Evolutionary conservation across 2,113 vertebrate genomes (phyloP), one percentile per base, ranked within the genome.

Genomic region (Hiodon tergisus): DNA sequence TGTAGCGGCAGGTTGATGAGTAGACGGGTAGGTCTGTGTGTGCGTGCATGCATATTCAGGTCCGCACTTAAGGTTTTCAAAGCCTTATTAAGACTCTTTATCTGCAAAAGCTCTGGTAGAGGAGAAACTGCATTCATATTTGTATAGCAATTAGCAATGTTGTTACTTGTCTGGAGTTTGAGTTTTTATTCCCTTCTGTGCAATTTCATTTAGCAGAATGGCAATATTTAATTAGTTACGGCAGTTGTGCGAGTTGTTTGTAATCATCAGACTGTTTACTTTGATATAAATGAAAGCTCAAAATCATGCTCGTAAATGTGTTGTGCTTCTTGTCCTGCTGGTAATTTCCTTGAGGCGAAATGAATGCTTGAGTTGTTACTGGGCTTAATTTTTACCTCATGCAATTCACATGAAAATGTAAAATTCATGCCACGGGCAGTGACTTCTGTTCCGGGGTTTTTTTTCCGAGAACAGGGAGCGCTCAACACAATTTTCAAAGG

Each of bases 1-100:
- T 47, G 79, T 62, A 69, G 72, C 73, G 78, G 77, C 75, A 76
- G 3, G 77, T 81, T 78, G 70, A 83, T 71, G 7, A 73, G 77
- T 75, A 76, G 76, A 75, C 81, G 75, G 80, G 81, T 81, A 80
- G 59, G 51, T 71, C 53, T 58, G 54, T 72, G 46, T 72, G 67
- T 31, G 53, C 65, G 57, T 47, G 52, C 3, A 50, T 16, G 63
- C 62, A 57, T 78, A 6, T 73, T 10, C 16, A 14, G n/a, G 11
- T 68, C 53, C 57, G 3, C 31, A 62, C 76, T 65, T 70, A 69
- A 77, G 10, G 48, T 16, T 58, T 71, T 68, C 13, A 53, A 69
- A 17, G 61, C 4, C 16, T 63, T 6, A 14, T 17, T 51, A 53
- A 48, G 52, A 6, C 13, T 11, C 13, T 7, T 51, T 68, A 51